Conservation (phyloP, 2,888 invertebrate genomes). For the Cloeon dipterum region DNA sequence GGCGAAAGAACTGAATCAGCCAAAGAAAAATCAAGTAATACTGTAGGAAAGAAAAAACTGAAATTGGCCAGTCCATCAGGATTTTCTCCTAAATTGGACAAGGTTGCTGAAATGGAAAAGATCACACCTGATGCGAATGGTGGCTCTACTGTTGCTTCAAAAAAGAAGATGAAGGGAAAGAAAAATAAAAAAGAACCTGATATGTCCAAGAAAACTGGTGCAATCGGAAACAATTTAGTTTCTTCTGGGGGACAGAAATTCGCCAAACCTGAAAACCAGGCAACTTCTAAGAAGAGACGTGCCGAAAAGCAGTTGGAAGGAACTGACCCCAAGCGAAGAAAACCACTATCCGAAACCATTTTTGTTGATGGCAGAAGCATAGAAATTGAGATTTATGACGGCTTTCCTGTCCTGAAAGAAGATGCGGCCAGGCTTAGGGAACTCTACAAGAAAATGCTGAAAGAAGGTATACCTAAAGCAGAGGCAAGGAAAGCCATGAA, state of each 20-base stretch:
- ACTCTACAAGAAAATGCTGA: slow-evolving; percentile 35
- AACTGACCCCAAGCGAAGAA: slow-evolving; percentile 12
- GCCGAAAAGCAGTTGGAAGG: not conserved
- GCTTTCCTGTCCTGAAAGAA: slow-evolving; percentile 45
- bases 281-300: slow-evolving; percentile 15
- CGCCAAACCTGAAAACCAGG: slow-evolving; percentile 13
- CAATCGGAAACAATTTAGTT: slow-evolving; percentile 4
- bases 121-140: slow-evolving; percentile 4
- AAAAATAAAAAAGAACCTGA: slow-evolving; percentile 2
- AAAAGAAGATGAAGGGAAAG: slow-evolving; percentile 1
- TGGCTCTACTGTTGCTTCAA: not conserved
- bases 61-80: too few species aligned
- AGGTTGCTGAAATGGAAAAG: slow-evolving; percentile 6
- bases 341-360: slow-evolving; percentile 21
- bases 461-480: slow-evolving; percentile 37
- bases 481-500: slow-evolving; percentile 42
- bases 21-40: slow-evolving; percentile 13
- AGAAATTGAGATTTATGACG: slow-evolving; percentile 36
- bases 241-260: slow-evolving; percentile 2
- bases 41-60: slow-evolving; percentile 7
- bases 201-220: slow-evolving; percentile 3
- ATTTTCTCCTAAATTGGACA: slow-evolving; percentile 5
- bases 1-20: slow-evolving; percentile 12
- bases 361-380: slow-evolving; percentile 38
- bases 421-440: slow-evolving; percentile 39